These are phyloP conservation scores for Percina caprodes DNA, from an alignment of 2,113 vertebrate species.

Conservation along the genomic window DNA sequence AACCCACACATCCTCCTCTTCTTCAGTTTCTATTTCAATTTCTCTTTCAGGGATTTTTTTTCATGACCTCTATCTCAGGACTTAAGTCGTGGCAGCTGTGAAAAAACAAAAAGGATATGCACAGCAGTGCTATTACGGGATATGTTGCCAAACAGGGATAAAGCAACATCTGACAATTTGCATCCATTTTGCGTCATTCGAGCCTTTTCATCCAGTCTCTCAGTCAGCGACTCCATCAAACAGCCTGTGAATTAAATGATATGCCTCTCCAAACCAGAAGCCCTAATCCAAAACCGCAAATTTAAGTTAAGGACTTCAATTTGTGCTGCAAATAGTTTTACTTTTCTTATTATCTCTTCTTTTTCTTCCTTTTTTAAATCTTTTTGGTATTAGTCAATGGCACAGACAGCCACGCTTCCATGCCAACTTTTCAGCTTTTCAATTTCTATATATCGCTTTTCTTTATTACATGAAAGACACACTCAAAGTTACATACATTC, in stretches of 20 bases:
- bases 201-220: conserved; percentile 33
- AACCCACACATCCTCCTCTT: conserved; percentile 50
- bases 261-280: conserved; percentile 31
- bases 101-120: conserved; percentile 20
- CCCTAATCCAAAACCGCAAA: conserved; percentile 18
- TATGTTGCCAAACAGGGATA: conserved; percentile 25
- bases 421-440: conserved; percentile 16
- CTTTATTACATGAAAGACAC: conserved; percentile 11
- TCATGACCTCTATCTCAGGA: conserved; percentile 42
- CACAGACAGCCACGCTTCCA: background rate
- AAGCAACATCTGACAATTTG: conserved; percentile 47
- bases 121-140: conserved; percentile 7
- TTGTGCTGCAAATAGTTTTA: conserved; percentile 28
- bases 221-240: conserved; percentile 32
- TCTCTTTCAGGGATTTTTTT: conserved; percentile 34
- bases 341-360: conserved; percentile 19
- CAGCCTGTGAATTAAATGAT: conserved; percentile 27
- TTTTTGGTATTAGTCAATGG: conserved; percentile 28
- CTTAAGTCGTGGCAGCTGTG: conserved; percentile 44
- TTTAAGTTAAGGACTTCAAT: conserved; percentile 26
- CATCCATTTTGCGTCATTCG: conserved; percentile 58
- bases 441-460: conserved; percentile 4
- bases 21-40: conserved; percentile 54
- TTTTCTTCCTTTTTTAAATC: conserved; percentile 8
- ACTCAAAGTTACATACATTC: too few relatives aligned